Evolutionary conservation across 2,113 vertebrate species (phyloP).

Genomic region (Potamarius usumacintae): DNA sequence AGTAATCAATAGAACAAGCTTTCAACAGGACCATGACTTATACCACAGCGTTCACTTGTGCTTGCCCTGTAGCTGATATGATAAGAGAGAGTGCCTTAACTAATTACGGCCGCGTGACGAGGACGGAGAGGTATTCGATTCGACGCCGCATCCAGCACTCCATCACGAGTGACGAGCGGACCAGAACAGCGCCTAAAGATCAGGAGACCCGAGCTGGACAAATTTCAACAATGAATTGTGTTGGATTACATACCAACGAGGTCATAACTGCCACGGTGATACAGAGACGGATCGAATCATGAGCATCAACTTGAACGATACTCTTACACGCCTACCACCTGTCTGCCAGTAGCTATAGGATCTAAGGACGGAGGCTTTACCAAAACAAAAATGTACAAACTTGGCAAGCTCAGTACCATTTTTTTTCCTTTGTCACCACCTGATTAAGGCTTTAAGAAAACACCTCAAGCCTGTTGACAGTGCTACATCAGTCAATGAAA

Average conservation of each 20-base stretch:
- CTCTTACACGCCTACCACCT: background rate
- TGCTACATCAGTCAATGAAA: background rate
- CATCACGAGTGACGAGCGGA: constrained; percentile 28
- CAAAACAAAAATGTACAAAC: background rate
- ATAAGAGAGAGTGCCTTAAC: constrained; percentile 54
- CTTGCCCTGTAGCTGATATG: constrained; percentile 60
- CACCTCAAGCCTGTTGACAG: constrained; percentile 4
- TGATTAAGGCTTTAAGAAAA: constrained; percentile 32
- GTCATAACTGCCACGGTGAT: background rate
- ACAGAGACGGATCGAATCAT: background rate
- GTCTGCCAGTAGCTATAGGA: background rate
- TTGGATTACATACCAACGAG: background rate
- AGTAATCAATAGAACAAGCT: constrained; percentile 78
- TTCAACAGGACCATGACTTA: constrained; percentile 66
- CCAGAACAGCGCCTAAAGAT: background rate
- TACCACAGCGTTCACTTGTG: constrained; percentile 64
- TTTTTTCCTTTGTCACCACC: background rate
- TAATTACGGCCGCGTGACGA: constrained; percentile 50
- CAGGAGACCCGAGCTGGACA: background rate
- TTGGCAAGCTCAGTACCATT: background rate
- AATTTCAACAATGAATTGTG: background rate
- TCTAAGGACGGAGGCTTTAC: background rate
- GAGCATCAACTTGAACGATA: background rate
- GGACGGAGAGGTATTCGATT: constrained; percentile 36
- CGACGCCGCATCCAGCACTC: constrained; percentile 5